Percentiles rank a stretch among this genome's conserved stretches.
Conservation (phyloP, 1,140 invertebrate genomes). For the Papilio helenus region DNA sequence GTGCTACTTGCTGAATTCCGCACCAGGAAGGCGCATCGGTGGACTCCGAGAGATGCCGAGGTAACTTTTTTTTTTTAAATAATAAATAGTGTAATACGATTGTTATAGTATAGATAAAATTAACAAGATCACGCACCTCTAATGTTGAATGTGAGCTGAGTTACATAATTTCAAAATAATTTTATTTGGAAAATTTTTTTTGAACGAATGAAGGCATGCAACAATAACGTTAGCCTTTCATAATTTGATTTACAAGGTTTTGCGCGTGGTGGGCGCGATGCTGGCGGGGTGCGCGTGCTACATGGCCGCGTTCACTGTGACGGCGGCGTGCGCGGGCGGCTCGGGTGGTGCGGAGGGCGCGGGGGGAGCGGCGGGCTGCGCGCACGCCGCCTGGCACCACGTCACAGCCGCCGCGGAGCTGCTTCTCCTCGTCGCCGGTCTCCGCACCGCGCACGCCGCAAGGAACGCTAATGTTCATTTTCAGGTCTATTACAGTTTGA, state of each 20-base stretch:
- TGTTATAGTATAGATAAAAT: too few species aligned
- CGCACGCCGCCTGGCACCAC: slow-evolving; percentile 94
- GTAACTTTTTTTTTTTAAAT: slow-evolving; percentile 43
- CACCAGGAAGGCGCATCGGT: slow-evolving; percentile 91
- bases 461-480: slow-evolving; percentile 92
- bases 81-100: too few species aligned
- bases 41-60: slow-evolving; percentile 81
- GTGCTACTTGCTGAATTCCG: slow-evolving; percentile 91
- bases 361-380: slow-evolving; percentile 84
- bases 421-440: slow-evolving; percentile 90
- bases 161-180: too few species aligned
- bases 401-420: slow-evolving; percentile 94
- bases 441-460: slow-evolving; percentile 90
- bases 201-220: too few species aligned
- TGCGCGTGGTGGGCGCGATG: slow-evolving; percentile 76
- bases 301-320: slow-evolving; percentile 93
- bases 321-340: slow-evolving; percentile 80
- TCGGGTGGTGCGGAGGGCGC: slow-evolving; percentile 66
- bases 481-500: slow-evolving; percentile 77
- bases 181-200: too few species aligned
- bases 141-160: too few species aligned
- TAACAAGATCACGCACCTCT: too few species aligned
- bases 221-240: too few species aligned
- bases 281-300: slow-evolving; percentile 91
- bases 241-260: slow-evolving; percentile 51